Conservation (phyloP, 2,113 vertebrate genomes). For the Myiozetetes cayanensis region DNA sequence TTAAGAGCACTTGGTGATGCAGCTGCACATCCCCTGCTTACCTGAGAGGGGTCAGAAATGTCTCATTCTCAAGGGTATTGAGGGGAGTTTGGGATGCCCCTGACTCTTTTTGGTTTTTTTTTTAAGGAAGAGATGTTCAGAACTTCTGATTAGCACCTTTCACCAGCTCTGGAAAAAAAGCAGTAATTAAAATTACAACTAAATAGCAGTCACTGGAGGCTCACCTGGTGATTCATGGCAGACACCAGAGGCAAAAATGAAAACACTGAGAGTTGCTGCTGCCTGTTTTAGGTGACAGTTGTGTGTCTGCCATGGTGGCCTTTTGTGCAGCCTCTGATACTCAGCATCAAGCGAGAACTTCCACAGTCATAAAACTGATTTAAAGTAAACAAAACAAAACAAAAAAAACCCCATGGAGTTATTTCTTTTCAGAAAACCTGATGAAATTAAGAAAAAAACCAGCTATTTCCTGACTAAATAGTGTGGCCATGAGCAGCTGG, state of each 20-base stretch:
- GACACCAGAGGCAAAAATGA: neutral
- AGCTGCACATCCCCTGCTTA: neutral
- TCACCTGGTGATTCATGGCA: neutral
- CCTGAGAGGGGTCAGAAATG: neutral
- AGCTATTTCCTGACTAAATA: neutral
- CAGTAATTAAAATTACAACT: neutral
- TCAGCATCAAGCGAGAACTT: neutral
- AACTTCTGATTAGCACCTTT: neutral
- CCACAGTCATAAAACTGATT: neutral
- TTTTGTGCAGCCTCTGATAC: neutral
- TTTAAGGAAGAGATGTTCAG: neutral
- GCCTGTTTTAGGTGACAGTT: neutral
- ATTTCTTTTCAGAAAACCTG: neutral
- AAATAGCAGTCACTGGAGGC: neutral
- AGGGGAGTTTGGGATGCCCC: neutral
- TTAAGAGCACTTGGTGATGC: slow-evolving; percentile 36
- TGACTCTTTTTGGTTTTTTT: neutral
- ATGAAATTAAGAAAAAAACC: neutral
- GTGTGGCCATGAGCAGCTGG: neutral
- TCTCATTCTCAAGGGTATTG: neutral
- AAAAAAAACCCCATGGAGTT: neutral
- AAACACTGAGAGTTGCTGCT: neutral
- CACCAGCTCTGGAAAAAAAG: neutral
- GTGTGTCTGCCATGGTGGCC: neutral
- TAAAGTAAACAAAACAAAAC: neutral